Base-by-base conservation (phyloP, 1,140 invertebrate genomes). In the Caenorhabditis briggsae region DNA sequence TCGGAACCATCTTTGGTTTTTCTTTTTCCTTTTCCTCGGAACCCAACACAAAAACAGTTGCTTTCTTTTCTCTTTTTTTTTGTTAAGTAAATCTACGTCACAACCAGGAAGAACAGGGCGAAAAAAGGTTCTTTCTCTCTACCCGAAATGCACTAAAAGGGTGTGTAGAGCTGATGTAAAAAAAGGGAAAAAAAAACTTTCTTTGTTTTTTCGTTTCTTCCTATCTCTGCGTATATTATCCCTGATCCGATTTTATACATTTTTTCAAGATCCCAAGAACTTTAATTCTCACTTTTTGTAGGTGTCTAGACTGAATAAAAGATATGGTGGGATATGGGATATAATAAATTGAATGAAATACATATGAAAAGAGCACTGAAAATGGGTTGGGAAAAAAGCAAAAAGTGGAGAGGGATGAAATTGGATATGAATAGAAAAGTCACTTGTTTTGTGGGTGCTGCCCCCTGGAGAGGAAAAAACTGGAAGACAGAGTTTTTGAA, bases 351-450 rank as follows among this genome's bases (percentile, higher is more conserved):
- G 12, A 70, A 70, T 70, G 64, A 70, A 46, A 43, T 70, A 43
- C 7, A 11, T 18, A 46, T 33, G 18, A 61, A 61, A 20, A 61
- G 59, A n/a, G 9, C 64, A 43, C 33, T 33, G 33, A 33, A 33
- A 33, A 33, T 33, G 33, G 64, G 43, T 41, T 2, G 11, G 9
- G 16, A 33, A 46, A 65, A 70, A 46, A 14, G 3, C 16, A 46
- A 23, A n/a, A 70, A 70, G 20, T 14, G 20, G 64, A 70, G 64
- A 46, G 14, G 41, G 43, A 70, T 70, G 64, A 70, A 70, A 70
- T 70, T 70, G 64, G 64, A 70, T 70, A 70, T 70, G 64, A 70
- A 70, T 70, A 70, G 64, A 70, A 70, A 70, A 70, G 64, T 70
- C 64, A 46, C 33, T 70, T 20, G 11, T 70, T 18, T 70, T 43